Conservation (phyloP, 2,888 invertebrate genomes). For the Aporophyla nigra region DNA sequence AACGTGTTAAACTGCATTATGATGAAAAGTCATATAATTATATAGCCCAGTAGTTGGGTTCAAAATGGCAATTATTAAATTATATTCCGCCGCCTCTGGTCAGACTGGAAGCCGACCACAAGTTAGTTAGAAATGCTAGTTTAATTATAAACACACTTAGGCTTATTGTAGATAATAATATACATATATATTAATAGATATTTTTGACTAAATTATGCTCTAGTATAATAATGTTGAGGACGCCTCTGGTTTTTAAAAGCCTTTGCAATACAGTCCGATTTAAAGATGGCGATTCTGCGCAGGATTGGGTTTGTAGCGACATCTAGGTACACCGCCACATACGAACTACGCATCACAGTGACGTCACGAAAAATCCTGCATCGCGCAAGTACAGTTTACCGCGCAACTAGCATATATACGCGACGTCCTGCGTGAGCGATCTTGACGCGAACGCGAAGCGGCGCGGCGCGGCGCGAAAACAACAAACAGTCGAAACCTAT, state of each 20-base stretch:
- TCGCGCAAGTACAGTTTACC: too few relatives aligned
- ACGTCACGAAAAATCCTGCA: too few relatives aligned
- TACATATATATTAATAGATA: too few relatives aligned
- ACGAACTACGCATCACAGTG: too few relatives aligned
- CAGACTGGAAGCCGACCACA: constrained; percentile 24
- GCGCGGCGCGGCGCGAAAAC: too few relatives aligned
- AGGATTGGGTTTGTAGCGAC: too few relatives aligned
- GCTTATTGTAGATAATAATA: constrained; percentile 13
- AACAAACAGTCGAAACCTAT: too few relatives aligned
- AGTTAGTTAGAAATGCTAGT: constrained; percentile 25
- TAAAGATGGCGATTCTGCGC: too few relatives aligned
- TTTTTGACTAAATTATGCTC: constrained; percentile 28
- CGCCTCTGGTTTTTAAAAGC: background rate
- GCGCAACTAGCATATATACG: too few relatives aligned
- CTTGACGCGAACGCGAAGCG: too few relatives aligned
- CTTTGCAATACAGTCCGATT: background rate
- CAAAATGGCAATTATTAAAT: constrained; percentile 14
- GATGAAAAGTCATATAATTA: constrained; percentile 2
- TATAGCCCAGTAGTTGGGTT: background rate
- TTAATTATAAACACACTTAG: constrained; percentile 22
- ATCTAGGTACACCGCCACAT: too few relatives aligned
- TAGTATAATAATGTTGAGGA: constrained; percentile 9
- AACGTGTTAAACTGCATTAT: background rate
- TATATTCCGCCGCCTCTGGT: background rate
- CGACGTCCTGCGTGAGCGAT: too few relatives aligned